These are phyloP conservation scores for Dreissena rostriformis DNA, from an alignment of 1,140 invertebrate genomes.

Conservation along the genomic window DNA sequence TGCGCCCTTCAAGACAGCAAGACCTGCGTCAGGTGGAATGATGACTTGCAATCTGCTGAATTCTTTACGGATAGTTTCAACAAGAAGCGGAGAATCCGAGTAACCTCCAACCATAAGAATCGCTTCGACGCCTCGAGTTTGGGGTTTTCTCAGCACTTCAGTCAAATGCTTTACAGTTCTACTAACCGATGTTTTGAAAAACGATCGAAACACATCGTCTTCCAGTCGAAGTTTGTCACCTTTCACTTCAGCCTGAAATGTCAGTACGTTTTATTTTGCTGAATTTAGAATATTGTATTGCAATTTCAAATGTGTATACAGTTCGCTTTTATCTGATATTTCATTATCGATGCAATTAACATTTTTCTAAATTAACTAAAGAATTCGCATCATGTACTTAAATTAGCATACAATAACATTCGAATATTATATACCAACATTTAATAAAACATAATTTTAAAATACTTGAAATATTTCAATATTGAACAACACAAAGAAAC, in stretches of 20 bases:
- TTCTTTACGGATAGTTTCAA: constrained; percentile 14
- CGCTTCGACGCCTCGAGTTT: background rate
- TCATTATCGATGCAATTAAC: too few relatives aligned
- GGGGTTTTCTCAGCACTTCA: constrained; percentile 1
- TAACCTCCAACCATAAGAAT: constrained; percentile 60
- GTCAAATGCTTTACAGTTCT: constrained; percentile 24
- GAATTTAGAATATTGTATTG: too few relatives aligned
- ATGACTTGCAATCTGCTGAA: constrained; percentile 29
- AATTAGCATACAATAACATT: too few relatives aligned
- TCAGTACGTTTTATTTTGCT: background rate
- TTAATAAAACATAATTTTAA: too few relatives aligned
- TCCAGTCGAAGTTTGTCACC: constrained; percentile 29
- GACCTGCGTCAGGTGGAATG: constrained; percentile 22
- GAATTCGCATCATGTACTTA: too few relatives aligned
- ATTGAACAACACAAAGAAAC: too few relatives aligned
- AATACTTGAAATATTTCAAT: too few relatives aligned
- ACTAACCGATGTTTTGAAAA: constrained; percentile 29
- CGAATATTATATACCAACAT: too few relatives aligned
- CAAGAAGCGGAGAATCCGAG: constrained; percentile 44
- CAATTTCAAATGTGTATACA: too few relatives aligned
- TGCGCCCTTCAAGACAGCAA: constrained; percentile 48
- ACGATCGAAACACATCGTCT: constrained; percentile 2
- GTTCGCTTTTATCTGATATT: too few relatives aligned
- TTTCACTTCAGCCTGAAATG: background rate
- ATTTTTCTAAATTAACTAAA: too few relatives aligned